Conservation (phyloP, 2,113 vertebrate genomes). For the Hemiscyllium ocellatum region DNA sequence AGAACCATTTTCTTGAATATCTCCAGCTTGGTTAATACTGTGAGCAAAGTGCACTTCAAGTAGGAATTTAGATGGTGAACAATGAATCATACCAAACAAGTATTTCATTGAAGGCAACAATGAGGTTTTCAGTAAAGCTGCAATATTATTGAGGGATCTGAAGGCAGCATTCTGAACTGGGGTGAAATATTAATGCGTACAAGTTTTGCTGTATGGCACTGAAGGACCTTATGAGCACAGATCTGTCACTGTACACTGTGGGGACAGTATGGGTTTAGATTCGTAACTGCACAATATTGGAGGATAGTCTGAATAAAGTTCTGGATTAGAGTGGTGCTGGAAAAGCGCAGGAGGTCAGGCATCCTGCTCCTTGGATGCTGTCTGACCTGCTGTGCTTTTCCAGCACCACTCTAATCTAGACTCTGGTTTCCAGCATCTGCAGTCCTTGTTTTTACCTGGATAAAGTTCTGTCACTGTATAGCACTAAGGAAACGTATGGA, state of each 20-base stretch:
- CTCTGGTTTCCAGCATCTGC: too few relatives aligned
- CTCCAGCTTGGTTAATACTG: neutral
- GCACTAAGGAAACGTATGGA: neutral
- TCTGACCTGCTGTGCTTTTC: too few relatives aligned
- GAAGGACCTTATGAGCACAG: neutral
- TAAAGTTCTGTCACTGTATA: neutral
- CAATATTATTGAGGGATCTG: neutral
- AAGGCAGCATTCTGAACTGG: neutral
- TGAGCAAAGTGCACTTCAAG: neutral
- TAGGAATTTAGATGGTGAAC: neutral
- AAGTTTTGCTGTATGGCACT: neutral
- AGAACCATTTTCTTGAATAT: neutral
- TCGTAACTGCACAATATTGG: neutral
- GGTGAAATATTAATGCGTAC: neutral
- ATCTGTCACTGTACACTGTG: neutral
- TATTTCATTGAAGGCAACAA: neutral
- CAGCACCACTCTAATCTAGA: too few relatives aligned
- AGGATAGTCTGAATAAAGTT: neutral
- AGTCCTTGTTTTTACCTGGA: too few relatives aligned
- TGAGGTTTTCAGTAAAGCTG: neutral
- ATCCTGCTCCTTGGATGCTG: too few relatives aligned
- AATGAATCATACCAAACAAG: neutral
- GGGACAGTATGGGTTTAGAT: neutral
- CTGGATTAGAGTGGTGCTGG: neutral
- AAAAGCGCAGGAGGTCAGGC: too few relatives aligned